Evolutionary conservation across 2,888 invertebrate genomes (phyloP), one percentile per base, ranked within the genome.

Genomic region (Hemaris fuciformis): DNA sequence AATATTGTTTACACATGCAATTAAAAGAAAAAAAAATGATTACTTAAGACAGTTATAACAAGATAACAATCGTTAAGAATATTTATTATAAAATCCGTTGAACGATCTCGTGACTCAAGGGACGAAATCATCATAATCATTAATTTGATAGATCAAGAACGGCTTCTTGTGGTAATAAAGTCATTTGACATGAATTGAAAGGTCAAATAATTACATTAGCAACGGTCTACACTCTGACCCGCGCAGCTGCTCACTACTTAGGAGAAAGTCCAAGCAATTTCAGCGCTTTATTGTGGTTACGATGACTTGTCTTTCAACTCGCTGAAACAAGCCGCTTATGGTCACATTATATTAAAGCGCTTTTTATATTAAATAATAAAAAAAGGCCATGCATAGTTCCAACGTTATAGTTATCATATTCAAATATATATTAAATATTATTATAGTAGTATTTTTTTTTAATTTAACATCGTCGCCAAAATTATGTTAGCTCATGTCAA

Each of bases 131-230:
- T 43, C 25, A 45, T 43, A 45, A 59, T n/a, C 22, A 48, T 43
- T 60, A 60, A 46, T 34, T 60, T 6, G 25, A 38, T 48, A 23
- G 38, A 53, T 60, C 18, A 41, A 46, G 60, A 25, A 57, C 34
- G 41, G 38, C 45, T 53, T 45, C 60, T 41, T 15, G n/a, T 15
- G 7, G 25, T 38, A 62, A 59, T 48, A 60, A 62, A 59, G 59
- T 43, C 76, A 88, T 86, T 89, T 89, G 87, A 87, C 84, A 82
- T 79, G 81, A 88, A 87, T 89, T 80, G 80, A 87, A 85, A 88
- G 88, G 88, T 89, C 89, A 82, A 64, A 66, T 88, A 87, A 88
- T 89, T 85, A 77, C 79, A 87, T 89, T 88, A 89, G 78, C 83
- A 75, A 62, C 68, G 76, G 70, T 73, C 75, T 83, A 77, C 75